A percentile compares a stretch with the other conserved stretches of the same genome.
Evolutionary conservation across 2,113 vertebrate species (phyloP).

Genomic region (Pachycephala philippinensis): DNA sequence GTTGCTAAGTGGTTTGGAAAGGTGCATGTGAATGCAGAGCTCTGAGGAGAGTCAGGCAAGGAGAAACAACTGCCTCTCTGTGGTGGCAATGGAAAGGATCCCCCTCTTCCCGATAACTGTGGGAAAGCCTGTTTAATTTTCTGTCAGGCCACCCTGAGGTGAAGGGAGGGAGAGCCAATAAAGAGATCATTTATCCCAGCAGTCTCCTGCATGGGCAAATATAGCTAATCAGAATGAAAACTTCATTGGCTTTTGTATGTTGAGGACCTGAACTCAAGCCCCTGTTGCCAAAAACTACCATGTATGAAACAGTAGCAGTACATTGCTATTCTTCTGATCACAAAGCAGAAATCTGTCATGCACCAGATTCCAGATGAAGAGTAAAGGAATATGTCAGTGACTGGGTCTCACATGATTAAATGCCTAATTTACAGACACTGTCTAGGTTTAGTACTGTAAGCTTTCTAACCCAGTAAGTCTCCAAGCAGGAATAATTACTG

Average conservation of each 20-base stretch:
- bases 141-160: neutral
- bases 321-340: neutral
- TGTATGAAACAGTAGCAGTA: neutral
- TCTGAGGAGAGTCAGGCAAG: neutral
- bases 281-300: neutral
- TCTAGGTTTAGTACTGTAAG: neutral
- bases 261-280: neutral
- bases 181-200: neutral
- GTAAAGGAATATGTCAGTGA: neutral
- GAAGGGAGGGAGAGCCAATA: neutral
- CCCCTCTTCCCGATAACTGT: accelerated
- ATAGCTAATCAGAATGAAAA: neutral
- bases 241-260: neutral
- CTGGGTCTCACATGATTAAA: neutral
- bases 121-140: neutral
- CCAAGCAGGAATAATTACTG: neutral
- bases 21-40: neutral
- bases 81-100: neutral
- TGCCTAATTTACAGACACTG: neutral
- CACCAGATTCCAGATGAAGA: neutral
- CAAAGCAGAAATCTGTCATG: neutral
- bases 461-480: neutral
- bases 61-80: neutral
- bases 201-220: neutral
- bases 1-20: neutral